Evolutionary conservation across 2,888 invertebrate genomes (phyloP).

Genomic region (Hedya salicella): DNA sequence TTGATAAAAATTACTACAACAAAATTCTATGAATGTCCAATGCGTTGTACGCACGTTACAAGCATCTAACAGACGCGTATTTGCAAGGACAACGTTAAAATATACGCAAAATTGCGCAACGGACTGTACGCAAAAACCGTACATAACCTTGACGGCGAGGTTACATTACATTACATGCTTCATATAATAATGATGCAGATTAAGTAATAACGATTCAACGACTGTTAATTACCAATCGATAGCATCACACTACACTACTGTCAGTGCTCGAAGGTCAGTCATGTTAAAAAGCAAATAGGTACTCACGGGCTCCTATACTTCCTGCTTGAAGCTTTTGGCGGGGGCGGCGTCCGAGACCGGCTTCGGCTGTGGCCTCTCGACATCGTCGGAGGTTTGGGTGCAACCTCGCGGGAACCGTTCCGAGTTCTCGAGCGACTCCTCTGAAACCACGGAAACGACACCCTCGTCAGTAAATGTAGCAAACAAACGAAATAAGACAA

Average conservation of each 20-base stretch:
- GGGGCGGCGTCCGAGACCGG: conserved; percentile 82
- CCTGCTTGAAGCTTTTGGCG: conserved; percentile 77
- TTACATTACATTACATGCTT: conserved; percentile 58
- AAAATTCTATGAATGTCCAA: background rate
- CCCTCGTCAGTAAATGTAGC: conserved; percentile 55
- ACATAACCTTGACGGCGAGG: conserved; percentile 73
- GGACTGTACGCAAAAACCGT: conserved; percentile 48
- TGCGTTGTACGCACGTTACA: background rate
- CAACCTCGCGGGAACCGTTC: conserved; percentile 80
- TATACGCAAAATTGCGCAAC: conserved; percentile 66
- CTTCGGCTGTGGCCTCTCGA: conserved; percentile 79
- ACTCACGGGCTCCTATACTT: conserved; percentile 83
- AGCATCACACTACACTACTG: conserved; percentile 14
- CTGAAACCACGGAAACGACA: conserved; percentile 68
- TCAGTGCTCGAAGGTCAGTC: conserved; percentile 28
- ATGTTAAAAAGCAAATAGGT: conserved; percentile 35
- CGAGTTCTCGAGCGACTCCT: conserved; percentile 82
- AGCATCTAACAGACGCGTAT: conserved; percentile 2
- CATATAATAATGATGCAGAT: conserved; percentile 38
- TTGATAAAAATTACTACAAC: background rate
- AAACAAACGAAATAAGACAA: conserved; percentile 52
- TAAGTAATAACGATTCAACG: conserved; percentile 22
- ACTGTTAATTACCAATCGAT: conserved; percentile 23
- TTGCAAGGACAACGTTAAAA: conserved; percentile 35
- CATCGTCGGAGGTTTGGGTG: conserved; percentile 73